A percentile compares a stretch with the other conserved stretches of the same genome.
phyloP scores from a whole-genome alignment of 2,113 vertebrate species.

The Columba livia region DNA sequence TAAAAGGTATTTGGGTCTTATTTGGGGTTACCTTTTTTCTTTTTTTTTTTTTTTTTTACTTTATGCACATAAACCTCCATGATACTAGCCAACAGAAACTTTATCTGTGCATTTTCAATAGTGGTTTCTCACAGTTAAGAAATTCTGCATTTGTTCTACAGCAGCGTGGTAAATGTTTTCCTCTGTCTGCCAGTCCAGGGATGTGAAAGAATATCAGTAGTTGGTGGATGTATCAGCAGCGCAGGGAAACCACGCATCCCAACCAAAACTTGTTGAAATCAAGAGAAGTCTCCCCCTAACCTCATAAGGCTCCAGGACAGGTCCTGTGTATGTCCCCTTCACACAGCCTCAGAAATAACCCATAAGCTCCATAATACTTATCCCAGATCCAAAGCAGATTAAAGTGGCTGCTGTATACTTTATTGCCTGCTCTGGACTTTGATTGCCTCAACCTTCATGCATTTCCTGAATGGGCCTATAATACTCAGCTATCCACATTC shows the following conservation, averaged over 20 bases:
- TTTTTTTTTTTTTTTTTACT: no score
- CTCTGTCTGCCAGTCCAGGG: neutral
- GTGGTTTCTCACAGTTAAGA: neutral
- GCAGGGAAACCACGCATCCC: rapidly evolving
- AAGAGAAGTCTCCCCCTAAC: neutral
- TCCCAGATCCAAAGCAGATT: neutral
- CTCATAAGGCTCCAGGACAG: neutral
- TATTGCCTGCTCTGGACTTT: neutral
- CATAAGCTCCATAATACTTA: neutral
- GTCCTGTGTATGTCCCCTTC: neutral
- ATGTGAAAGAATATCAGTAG: neutral
- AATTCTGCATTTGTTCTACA: neutral
- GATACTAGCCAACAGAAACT: neutral
- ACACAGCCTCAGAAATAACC: neutral
- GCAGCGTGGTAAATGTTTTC: neutral
- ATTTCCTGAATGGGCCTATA: neutral
- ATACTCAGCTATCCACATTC: rapidly evolving
- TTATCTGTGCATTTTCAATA: neutral
- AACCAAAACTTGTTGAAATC: neutral
- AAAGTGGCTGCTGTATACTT: neutral
- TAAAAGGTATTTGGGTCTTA: neutral
- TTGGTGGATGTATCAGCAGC: neutral
- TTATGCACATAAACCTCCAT: neutral
- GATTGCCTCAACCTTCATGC: neutral
- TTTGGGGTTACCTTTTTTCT: neutral